Evolutionary conservation across 2,888 invertebrate species (phyloP), one percentile per base, ranked within the genome.

Genomic region (Nezara viridula): DNA sequence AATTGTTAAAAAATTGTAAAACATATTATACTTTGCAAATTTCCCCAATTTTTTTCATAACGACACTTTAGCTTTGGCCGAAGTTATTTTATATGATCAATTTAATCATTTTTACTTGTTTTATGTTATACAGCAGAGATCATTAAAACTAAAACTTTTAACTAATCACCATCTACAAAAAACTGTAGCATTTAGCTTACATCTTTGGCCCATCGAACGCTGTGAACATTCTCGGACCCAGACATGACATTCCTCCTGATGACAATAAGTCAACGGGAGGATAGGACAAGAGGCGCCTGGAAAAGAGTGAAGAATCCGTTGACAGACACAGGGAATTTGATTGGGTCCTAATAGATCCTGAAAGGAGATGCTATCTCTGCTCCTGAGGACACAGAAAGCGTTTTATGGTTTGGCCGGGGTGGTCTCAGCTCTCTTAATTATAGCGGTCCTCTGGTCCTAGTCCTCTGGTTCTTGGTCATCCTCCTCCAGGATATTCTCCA

Each of bases 361-460:
- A 10, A 4, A 50, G 73, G 55, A 88, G 88, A 88, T 88, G 47
- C 44, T 88, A 88, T 88, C 88, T 88, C 24, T 44, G n/a, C 81
- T 81, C 44, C 47, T 44, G 88, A 66, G 66, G 88, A 88, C 88
- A 88, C 73, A 66, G 88, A 88, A 88, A 88, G 73, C 66, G 66
- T 88, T 88, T 88, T 88, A 88, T 88, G 73, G 47, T 47, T 73
- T 40, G 55, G 86, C 52, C 52, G 50, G 55, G 88, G 88, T 88
- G 88, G 88, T 88, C 88, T 21, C 47, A 37, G 47, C 44, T 40
- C 86, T 86, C 86, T 86, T 86, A 86, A 88, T 88, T 66, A 88
- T 44, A 37, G 27, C 73, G 73, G 55, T 27, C 55, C 24, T 24
- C 60, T 21, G 37, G 37, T 32, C 40, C 66, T 73, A 32, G 60